A percentile compares a stretch with the other conserved stretches of the same genome.
Conservation (phyloP, 2,113 vertebrate species). For the Brachyhypopomus occidentalis region DNA sequence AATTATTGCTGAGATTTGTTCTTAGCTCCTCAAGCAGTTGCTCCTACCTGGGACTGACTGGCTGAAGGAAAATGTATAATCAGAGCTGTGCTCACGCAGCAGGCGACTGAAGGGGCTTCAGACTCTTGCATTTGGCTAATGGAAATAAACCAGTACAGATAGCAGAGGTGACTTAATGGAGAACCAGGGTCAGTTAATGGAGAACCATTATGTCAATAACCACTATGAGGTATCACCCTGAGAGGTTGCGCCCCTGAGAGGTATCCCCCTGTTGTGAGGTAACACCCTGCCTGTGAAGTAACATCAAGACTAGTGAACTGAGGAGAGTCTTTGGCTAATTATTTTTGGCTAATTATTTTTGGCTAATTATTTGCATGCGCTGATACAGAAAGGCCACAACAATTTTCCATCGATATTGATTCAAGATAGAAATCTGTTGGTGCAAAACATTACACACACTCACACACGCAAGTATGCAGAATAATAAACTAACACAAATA, state of each 20-base stretch:
- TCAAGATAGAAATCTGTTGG: slow-evolving; percentile 45
- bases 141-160: slow-evolving; percentile 74
- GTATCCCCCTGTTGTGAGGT: no score
- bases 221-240: no score
- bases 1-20: slow-evolving; percentile 98
- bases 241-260: no score
- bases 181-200: slow-evolving; percentile 53
- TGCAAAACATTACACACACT: slow-evolving; percentile 43
- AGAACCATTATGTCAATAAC: no score
- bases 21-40: slow-evolving; percentile 85
- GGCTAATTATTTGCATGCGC: slow-evolving; percentile 2
- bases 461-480: slow-evolving; percentile 21
- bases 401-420: slow-evolving; percentile 43
- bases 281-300: no score
- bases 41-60: slow-evolving; percentile 84
- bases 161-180: slow-evolving; percentile 81
- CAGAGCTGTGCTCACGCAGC: slow-evolving; percentile 62
- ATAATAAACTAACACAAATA: slow-evolving; percentile 48
- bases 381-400: slow-evolving; percentile 38
- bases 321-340: slow-evolving; percentile 38
- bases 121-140: slow-evolving; percentile 81
- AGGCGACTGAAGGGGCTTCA: slow-evolving; percentile 78
- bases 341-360: slow-evolving; percentile 49
- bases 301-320: slow-evolving; percentile 24
- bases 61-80: slow-evolving; percentile 80